phyloP scores from a whole-genome alignment of 2,113 vertebrate species.

The Onychorhynchus coronatus region DNA sequence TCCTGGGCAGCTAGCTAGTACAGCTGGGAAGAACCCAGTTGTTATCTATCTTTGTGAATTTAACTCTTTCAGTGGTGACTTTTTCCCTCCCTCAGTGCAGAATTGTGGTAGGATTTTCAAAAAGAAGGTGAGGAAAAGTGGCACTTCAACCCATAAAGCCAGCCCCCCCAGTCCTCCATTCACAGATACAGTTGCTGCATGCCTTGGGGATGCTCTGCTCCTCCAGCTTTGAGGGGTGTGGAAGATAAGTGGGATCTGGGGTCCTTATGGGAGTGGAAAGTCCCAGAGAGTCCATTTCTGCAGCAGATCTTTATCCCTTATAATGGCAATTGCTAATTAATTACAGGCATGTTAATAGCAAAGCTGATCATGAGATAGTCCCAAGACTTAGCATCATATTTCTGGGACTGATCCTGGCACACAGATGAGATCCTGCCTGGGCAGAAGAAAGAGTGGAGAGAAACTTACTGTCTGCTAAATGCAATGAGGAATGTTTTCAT shows the following conservation, averaged over 20 bases:
- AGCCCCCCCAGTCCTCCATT: neutral
- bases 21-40: neutral
- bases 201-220: neutral
- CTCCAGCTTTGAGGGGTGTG: neutral
- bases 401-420: too few relatives aligned
- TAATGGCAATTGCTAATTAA: neutral
- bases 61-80: neutral
- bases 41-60: neutral
- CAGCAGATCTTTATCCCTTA: neutral
- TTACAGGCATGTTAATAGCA: too few relatives aligned
- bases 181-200: neutral
- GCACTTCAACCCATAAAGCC: neutral
- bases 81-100: neutral
- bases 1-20: neutral
- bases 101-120: neutral
- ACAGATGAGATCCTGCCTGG: too few relatives aligned
- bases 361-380: too few relatives aligned
- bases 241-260: neutral
- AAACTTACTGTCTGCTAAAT: too few relatives aligned
- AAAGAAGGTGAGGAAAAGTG: neutral
- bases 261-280: neutral
- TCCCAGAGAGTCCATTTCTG: neutral
- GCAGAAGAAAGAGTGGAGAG: too few relatives aligned
- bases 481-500: too few relatives aligned
- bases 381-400: too few relatives aligned